Evolutionary conservation across 2,888 invertebrate species (phyloP), one percentile per base, ranked within the genome.

Genomic region (Eulithis testata): DNA sequence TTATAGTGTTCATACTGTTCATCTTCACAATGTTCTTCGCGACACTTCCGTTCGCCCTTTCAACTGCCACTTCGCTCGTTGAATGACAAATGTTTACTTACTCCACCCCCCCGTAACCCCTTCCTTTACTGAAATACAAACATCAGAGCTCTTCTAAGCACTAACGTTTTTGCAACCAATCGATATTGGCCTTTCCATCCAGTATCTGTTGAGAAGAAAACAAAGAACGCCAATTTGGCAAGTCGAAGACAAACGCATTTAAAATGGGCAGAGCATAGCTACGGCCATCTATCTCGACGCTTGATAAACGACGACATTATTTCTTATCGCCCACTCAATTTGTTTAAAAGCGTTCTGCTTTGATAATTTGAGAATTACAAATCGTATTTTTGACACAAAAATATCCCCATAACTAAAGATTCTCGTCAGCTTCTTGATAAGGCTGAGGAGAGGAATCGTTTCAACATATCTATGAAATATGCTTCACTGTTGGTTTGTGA

Each of bases 241-340:
- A 90, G 88, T 90, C 85, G 88, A 87, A 91, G 92, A 91, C 92
- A 90, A 92, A 92, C 91, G 91, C 88, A 90, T 93, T 93, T 93
- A 93, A 93, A 92, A 93, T 92, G 93, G 92, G 91, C 86, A 90
- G 89, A 91, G 91, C 86, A 89, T 90, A 91, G 90, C 89, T 86
- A 87, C 85, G 83, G 85, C 88, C 89, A 93, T 93, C 91, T 89
- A 92, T 93, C 92, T 91, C 84, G 77, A 84, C 85, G 88, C 90
- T 90, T 92, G 93, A 93, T 91, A 93, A 92, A 93, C 89, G 92
- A 90, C 91, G 91, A 91, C 93, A 92, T 93, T 93, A 92, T 90
- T 92, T 88, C 90, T 93, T 93, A 92, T 93, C 93, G 90, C 91
- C 91, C 89, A 91, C 92, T 93, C 93, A 92, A 93, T 93, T 93